Percentiles rank a stretch among this genome's conserved stretches.
These are phyloP conservation scores for Apteryx mantelli DNA, from an alignment of 2,113 vertebrate genomes.

Conservation along the genomic window DNA sequence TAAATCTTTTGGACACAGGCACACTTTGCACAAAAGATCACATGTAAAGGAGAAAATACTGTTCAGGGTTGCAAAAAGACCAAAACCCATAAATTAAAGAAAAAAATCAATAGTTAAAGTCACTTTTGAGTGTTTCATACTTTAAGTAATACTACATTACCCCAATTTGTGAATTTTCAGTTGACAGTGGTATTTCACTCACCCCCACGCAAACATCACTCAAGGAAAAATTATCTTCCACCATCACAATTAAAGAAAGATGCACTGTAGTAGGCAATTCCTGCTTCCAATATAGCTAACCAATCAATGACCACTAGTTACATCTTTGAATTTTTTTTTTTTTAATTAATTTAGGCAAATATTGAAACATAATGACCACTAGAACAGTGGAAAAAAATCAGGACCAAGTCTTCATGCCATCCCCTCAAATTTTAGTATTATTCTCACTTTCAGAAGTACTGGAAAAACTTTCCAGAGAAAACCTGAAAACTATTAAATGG, in stretches of 20 bases:
- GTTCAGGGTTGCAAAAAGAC: constrained; percentile 10
- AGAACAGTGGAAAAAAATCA: constrained; percentile 11
- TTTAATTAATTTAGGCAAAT: background rate
- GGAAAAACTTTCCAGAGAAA: constrained; percentile 4
- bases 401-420: constrained; percentile 19
- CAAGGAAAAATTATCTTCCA: background rate
- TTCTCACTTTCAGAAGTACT: constrained; percentile 42
- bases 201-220: background rate
- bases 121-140: background rate
- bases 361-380: constrained; percentile 58
- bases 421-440: constrained; percentile 16
- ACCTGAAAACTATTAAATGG: background rate
- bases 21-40: background rate
- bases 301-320: constrained; percentile 21
- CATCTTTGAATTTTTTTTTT: constrained; percentile 18
- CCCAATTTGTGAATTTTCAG: constrained; percentile 10
- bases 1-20: background rate
- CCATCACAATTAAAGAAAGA: background rate
- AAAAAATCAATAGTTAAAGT: background rate
- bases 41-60: constrained; percentile 44
- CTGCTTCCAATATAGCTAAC: constrained; percentile 14
- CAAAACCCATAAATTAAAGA: background rate
- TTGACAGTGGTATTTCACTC: constrained; percentile 41
- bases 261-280: background rate
- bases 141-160: constrained; percentile 1